A percentile compares a stretch with the other conserved stretches of the same genome.
Conservation (phyloP, 2,888 invertebrate genomes). For the Digitonthophagus gazella region DNA sequence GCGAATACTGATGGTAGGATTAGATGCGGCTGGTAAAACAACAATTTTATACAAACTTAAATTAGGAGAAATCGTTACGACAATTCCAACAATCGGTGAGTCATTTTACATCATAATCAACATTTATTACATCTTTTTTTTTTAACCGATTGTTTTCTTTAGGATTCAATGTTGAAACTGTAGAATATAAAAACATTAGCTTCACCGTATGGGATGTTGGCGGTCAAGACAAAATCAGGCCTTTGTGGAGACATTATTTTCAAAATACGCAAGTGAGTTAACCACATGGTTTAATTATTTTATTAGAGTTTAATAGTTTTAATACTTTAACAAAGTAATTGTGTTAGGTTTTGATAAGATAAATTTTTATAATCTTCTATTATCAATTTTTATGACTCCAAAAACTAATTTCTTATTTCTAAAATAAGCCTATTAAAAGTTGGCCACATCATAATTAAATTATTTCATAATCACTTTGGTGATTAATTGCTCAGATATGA, state of each 20-base stretch:
- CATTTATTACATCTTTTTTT: background rate
- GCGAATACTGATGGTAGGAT: conserved; percentile 99
- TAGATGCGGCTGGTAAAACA: conserved; percentile 99
- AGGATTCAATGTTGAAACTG: conserved; percentile 98
- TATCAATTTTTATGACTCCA: too few species aligned
- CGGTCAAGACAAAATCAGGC: conserved; percentile 97
- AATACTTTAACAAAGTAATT: too few species aligned
- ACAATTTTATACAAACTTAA: conserved; percentile 99
- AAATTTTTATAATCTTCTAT: too few species aligned
- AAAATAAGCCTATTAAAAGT: too few species aligned
- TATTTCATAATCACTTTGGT: too few species aligned
- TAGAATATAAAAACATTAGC: conserved; percentile 99
- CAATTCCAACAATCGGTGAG: conserved; percentile 99
- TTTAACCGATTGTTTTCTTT: too few species aligned
- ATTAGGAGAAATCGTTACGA: conserved; percentile 99
- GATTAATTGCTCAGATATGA: too few species aligned
- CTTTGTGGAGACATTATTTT: conserved; percentile 97
- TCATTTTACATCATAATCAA: conserved; percentile 13
- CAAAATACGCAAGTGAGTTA: conserved; percentile 88
- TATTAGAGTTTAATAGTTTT: too few species aligned
- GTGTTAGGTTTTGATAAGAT: too few species aligned
- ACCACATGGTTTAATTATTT: background rate
- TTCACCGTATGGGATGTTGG: conserved; percentile 98
- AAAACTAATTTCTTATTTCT: too few species aligned
- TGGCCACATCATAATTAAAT: too few species aligned